phyloP scores from a whole-genome alignment of 1,140 invertebrate species.

The Formica selysi region DNA sequence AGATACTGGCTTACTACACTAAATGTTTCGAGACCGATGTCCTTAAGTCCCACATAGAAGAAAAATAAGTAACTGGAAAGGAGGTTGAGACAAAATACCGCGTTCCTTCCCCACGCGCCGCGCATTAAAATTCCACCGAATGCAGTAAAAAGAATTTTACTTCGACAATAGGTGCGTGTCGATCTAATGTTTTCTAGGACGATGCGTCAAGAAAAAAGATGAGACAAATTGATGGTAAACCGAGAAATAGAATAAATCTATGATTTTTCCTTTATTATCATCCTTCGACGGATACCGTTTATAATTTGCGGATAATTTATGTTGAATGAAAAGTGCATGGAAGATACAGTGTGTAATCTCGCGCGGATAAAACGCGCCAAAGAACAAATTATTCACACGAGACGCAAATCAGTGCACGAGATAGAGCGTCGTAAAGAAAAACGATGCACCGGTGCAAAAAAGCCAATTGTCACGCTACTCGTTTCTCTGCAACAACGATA shows the following conservation, averaged over 20 bases:
- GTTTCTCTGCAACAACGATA: constrained; percentile 63
- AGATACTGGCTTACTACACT: constrained; percentile 63
- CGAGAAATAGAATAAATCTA: neutral
- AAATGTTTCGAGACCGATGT: constrained; percentile 69
- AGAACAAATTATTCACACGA: constrained; percentile 10
- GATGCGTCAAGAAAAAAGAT: neutral
- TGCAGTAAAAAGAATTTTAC: constrained; percentile 66
- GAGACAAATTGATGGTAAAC: neutral
- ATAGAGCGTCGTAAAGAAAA: neutral
- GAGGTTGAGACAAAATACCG: constrained; percentile 70
- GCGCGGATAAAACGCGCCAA: too few relatives aligned
- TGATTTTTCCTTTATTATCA: neutral
- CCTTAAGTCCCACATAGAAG: constrained; percentile 70
- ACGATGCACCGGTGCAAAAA: constrained; percentile 52
- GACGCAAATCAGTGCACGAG: neutral
- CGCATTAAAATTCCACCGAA: constrained; percentile 1
- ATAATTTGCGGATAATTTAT: neutral
- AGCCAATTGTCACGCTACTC: constrained; percentile 79
- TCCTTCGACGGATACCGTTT: neutral
- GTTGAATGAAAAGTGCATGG: neutral
- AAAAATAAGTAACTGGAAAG: constrained; percentile 73
- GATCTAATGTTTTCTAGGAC: constrained; percentile 57
- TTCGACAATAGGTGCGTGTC: constrained; percentile 42
- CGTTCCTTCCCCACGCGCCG: constrained; percentile 59
- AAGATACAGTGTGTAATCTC: neutral